phyloP scores from a whole-genome alignment of 2,113 vertebrate genomes.

The Bettongia penicillata region DNA sequence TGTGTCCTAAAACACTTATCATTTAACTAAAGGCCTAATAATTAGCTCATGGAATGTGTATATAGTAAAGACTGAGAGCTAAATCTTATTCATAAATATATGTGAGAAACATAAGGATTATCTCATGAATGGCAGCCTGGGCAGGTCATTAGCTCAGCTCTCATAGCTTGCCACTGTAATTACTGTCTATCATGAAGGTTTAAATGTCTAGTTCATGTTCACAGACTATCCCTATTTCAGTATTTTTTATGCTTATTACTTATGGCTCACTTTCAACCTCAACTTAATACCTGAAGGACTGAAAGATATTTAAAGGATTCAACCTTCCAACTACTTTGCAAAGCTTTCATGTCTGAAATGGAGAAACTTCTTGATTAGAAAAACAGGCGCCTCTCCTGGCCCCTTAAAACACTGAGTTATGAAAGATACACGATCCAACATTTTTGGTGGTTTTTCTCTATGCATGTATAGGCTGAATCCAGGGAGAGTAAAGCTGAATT shows the following conservation, averaged over 20 bases:
- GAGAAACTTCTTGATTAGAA: slow-evolving; percentile 48
- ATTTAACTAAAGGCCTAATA: not conserved
- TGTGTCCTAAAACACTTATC: slow-evolving; percentile 40
- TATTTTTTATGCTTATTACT: slow-evolving; percentile 59
- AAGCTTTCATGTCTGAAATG: slow-evolving; percentile 61
- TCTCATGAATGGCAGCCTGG: not conserved
- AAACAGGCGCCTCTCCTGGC: slow-evolving; percentile 47
- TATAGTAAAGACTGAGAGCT: not conserved
- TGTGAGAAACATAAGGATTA: not conserved
- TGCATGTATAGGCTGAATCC: slow-evolving; percentile 26
- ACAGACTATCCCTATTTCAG: slow-evolving; percentile 15
- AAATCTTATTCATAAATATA: slow-evolving; percentile 10
- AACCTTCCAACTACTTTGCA: slow-evolving; percentile 61
- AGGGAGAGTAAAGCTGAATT: slow-evolving; percentile 21
- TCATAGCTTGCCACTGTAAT: not conserved
- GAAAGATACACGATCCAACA: slow-evolving; percentile 56
- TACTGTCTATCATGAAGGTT: not conserved
- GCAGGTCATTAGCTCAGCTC: slow-evolving; percentile 4
- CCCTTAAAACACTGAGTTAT: slow-evolving; percentile 9
- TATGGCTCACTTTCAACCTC: slow-evolving; percentile 64
- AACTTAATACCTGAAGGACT: slow-evolving; percentile 59
- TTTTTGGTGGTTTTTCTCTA: slow-evolving; percentile 70
- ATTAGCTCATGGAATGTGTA: not conserved
- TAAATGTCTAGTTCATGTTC: not conserved
- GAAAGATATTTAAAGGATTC: slow-evolving; percentile 63